phyloP scores from a whole-genome alignment of 2,113 vertebrate genomes.

The Caranx ignobilis region DNA sequence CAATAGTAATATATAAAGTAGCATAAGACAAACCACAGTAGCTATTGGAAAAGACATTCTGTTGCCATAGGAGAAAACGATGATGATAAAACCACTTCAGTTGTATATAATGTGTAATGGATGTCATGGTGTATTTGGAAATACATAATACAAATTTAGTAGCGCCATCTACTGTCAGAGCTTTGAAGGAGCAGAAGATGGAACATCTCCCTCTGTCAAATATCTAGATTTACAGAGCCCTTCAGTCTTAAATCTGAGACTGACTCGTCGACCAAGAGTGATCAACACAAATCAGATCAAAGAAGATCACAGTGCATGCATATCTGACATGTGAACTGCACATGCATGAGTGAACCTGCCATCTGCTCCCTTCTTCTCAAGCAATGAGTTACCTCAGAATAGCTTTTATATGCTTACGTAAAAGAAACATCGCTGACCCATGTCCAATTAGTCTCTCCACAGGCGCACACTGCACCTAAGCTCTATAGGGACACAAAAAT shows the following conservation, averaged over 20 bases:
- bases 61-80: background rate
- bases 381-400: slow-evolving; percentile 58
- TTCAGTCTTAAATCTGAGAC: background rate
- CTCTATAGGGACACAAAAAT: slow-evolving; percentile 10
- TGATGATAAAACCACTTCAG: background rate
- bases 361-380: slow-evolving; percentile 77
- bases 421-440: slow-evolving; percentile 67
- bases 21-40: background rate
- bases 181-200: background rate
- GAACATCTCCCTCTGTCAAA: background rate
- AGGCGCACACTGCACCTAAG: slow-evolving; percentile 14
- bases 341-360: slow-evolving; percentile 69
- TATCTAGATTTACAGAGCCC: background rate
- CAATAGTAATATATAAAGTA: background rate
- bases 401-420: slow-evolving; percentile 64
- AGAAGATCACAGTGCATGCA: slow-evolving; percentile 37
- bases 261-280: background rate
- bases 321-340: slow-evolving; percentile 58
- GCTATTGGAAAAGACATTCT: background rate
- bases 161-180: slow-evolving; percentile 30
- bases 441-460: slow-evolving; percentile 50
- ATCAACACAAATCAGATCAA: slow-evolving; percentile 28
- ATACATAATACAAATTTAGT: background rate
- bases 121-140: background rate
- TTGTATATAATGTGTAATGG: background rate